Evolutionary conservation across 2,113 vertebrate species (phyloP).

Genomic region (Boulengeromyrus knoepffleri): DNA sequence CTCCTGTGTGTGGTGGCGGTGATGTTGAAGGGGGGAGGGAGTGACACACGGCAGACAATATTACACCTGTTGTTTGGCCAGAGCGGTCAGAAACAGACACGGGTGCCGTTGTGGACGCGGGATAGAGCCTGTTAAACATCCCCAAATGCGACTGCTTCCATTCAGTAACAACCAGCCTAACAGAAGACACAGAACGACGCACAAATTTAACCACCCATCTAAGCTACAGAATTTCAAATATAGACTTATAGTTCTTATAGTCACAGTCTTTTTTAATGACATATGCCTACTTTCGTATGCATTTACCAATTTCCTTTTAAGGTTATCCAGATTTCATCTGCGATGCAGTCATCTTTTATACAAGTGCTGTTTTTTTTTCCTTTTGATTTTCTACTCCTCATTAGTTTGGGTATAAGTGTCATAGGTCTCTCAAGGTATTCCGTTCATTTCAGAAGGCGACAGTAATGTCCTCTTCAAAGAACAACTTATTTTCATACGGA

Average conservation of each 20-base stretch:
- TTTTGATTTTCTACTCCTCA: background rate
- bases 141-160: background rate
- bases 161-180: background rate
- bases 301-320: background rate
- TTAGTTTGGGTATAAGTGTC: background rate
- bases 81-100: background rate
- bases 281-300: background rate
- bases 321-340: background rate
- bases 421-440: background rate
- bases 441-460: background rate
- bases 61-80: background rate
- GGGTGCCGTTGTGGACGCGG: background rate
- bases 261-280: background rate
- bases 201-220: background rate
- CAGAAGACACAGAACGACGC: background rate
- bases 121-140: background rate
- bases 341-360: background rate
- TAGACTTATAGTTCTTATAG: background rate
- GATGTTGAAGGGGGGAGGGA: background rate
- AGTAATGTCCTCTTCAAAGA: background rate
- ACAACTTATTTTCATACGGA: background rate
- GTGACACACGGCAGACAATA: background rate
- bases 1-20: background rate
- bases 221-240: background rate
- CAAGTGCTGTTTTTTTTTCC: background rate